Conservation (phyloP, 2,797 vertebrate genomes). For the Neomorphus geoffroyi region DNA sequence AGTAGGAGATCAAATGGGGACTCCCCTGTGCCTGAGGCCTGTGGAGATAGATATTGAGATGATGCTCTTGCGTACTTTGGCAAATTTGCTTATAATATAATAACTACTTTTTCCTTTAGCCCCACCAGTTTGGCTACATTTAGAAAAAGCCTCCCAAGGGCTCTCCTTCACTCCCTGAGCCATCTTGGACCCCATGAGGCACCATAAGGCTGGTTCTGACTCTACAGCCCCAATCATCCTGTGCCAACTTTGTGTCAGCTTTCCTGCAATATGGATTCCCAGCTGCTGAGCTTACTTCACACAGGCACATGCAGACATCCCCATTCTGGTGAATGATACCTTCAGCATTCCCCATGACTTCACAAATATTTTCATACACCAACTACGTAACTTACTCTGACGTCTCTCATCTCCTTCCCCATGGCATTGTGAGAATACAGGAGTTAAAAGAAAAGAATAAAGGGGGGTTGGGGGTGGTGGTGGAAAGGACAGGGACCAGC, state of each 20-base stretch:
- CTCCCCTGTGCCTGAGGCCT: neutral
- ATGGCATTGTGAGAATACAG: neutral
- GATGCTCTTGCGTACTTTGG: neutral
- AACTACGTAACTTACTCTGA: neutral
- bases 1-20: constrained; percentile 16
- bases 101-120: neutral
- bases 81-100: neutral
- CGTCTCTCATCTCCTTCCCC: neutral
- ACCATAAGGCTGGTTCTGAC: neutral
- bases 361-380: neutral
- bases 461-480: accelerated
- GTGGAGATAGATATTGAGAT: neutral
- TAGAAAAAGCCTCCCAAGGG: neutral
- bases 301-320: neutral
- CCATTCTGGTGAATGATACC: neutral
- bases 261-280: constrained; percentile 16
- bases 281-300: constrained; percentile 12
- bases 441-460: neutral
- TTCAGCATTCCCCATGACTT: constrained; percentile 13
- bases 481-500: neutral
- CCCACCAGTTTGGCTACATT: neutral
- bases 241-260: neutral
- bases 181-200: neutral
- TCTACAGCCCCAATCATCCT: neutral
- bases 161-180: neutral